A percentile compares a stretch with the other conserved stretches of the same genome.
Conservation (phyloP, 2,888 invertebrate species). For the Nomada hirtipes region DNA sequence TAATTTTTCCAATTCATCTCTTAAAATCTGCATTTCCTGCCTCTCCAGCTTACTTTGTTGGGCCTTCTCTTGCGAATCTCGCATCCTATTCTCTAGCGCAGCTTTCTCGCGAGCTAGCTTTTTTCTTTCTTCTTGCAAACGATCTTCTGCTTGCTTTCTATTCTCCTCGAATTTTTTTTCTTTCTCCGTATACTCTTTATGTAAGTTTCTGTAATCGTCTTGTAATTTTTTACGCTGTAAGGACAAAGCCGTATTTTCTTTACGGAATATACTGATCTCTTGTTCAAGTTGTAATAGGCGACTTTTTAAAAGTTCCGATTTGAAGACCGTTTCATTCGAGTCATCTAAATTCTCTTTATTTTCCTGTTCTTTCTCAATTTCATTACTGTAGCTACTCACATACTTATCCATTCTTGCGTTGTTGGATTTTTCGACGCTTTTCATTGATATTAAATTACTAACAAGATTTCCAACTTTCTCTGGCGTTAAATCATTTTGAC, state of each 20-base stretch:
- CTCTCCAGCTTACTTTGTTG: constrained; percentile 88
- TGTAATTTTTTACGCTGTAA: constrained; percentile 84
- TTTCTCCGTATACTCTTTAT: constrained; percentile 86
- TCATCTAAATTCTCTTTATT: constrained; percentile 76
- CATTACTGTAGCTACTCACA: constrained; percentile 16
- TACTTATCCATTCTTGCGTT: constrained; percentile 26
- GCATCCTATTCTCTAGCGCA: constrained; percentile 88
- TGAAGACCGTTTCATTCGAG: constrained; percentile 85
- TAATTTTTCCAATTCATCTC: constrained; percentile 88
- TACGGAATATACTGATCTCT: constrained; percentile 86
- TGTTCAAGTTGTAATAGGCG: constrained; percentile 89
- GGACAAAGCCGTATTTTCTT: constrained; percentile 85
- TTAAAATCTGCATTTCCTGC: constrained; percentile 88
- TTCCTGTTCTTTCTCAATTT: constrained; percentile 73
- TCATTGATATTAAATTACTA: constrained; percentile 18
- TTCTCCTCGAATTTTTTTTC: constrained; percentile 88
- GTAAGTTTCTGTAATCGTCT: constrained; percentile 85
- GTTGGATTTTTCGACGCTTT: constrained; percentile 43
- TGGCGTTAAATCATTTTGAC: constrained; percentile 25
- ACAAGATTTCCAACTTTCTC: constrained; percentile 29
- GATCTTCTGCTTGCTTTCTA: constrained; percentile 87
- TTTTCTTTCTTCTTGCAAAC: constrained; percentile 89
- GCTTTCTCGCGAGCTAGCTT: constrained; percentile 88
- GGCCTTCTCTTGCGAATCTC: constrained; percentile 87
- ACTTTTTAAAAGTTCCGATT: constrained; percentile 87